Evolutionary conservation across 2,888 invertebrate species (phyloP).

Genomic region (Thumatha senex): DNA sequence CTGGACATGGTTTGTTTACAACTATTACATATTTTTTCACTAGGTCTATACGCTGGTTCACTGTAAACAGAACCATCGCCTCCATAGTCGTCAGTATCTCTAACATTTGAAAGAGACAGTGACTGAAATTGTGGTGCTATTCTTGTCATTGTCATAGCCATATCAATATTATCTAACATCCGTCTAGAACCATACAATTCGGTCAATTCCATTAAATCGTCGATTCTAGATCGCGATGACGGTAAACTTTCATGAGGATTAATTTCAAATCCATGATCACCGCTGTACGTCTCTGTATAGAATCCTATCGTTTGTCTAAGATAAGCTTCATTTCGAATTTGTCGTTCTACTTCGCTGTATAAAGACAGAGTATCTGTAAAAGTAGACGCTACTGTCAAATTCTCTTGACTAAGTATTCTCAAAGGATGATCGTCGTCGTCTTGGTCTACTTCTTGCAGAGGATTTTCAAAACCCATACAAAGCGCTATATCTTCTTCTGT

Average conservation of each 20-base stretch:
- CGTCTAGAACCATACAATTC: conserved; percentile 92
- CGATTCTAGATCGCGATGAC: conserved; percentile 85
- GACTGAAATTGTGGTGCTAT: conserved; percentile 88
- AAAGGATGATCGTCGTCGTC: conserved; percentile 92
- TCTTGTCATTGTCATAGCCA: conserved; percentile 74
- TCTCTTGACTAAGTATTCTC: conserved; percentile 94
- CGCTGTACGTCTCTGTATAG: conserved; percentile 79
- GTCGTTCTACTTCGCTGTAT: conserved; percentile 86
- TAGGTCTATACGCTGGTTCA: conserved; percentile 90
- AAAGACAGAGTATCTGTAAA: conserved; percentile 90
- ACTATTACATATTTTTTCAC: conserved; percentile 90
- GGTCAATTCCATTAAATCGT: conserved; percentile 91
- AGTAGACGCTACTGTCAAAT: conserved; percentile 94
- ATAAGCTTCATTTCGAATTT: conserved; percentile 85
- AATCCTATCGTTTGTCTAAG: conserved; percentile 82
- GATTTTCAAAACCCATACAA: conserved; percentile 91
- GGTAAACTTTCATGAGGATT: conserved; percentile 78
- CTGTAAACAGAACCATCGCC: conserved; percentile 93
- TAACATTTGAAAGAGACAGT: conserved; percentile 87
- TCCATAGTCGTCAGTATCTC: conserved; percentile 86
- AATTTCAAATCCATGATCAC: conserved; percentile 60
- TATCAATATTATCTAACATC: conserved; percentile 86
- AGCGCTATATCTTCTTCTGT: conserved; percentile 96
- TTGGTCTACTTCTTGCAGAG: conserved; percentile 88
- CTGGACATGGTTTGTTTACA: conserved; percentile 88